These are phyloP conservation scores for Neotoma lepida DNA, from an alignment of 2,113 vertebrate species.

Conservation along the genomic window DNA sequence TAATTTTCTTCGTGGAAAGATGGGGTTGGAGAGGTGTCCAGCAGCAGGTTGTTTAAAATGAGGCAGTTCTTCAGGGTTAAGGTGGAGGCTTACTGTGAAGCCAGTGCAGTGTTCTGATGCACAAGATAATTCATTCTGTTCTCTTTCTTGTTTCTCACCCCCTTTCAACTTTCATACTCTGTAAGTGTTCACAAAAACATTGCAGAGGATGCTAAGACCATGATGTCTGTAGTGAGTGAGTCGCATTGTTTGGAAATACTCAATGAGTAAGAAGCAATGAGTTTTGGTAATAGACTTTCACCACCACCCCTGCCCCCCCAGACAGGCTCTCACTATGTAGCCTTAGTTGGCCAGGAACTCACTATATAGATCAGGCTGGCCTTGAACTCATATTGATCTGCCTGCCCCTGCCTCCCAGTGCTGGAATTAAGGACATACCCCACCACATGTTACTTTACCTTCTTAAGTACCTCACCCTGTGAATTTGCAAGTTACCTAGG, in stretches of 20 bases:
- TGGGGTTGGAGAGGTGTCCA: conserved; percentile 73
- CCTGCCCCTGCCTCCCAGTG: neutral
- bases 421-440: neutral
- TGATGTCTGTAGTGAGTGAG: neutral
- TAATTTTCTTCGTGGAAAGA: conserved; percentile 81
- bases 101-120: neutral
- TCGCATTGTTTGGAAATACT: neutral
- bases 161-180: conserved; percentile 21
- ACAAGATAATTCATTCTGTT: neutral
- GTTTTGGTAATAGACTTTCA: neutral
- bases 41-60: conserved; percentile 41
- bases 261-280: neutral
- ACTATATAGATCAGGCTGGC: neutral
- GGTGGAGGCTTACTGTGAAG: neutral
- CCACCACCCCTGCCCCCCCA: neutral
- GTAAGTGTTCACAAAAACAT: neutral
- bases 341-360: neutral
- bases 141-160: neutral
- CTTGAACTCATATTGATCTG: neutral
- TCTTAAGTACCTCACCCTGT: neutral
- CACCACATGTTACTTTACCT: neutral
- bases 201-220: neutral
- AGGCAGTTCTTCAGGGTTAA: neutral
- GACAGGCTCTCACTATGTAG: neutral
- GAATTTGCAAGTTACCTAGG: neutral